Base-by-base conservation (phyloP, 2,888 invertebrate species). In the Augiades crinisus region DNA sequence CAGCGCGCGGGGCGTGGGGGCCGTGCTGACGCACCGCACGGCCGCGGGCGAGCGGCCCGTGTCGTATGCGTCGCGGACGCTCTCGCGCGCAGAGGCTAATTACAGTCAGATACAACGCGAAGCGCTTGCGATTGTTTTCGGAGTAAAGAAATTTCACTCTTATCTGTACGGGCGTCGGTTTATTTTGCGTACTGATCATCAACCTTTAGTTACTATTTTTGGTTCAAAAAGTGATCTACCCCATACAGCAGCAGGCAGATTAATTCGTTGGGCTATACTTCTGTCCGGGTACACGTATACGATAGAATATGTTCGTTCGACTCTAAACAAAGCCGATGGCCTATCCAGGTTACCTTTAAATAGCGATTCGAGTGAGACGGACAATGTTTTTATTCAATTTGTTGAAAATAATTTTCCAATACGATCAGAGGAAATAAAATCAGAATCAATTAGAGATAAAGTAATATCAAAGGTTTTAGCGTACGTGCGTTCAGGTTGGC, bases 61-160 rank as follows among this genome's bases (percentile, higher is more conserved):
- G 14, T 6, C 45, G n/a, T 45, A 22, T 19, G 45, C 45, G 14
- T 45, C 45, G n/a, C 45, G 45, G 3, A 14, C 45, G 5, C 22
- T 45, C 2, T 14, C 22, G 1, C 5, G 6, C 0, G 14, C 21
- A 0, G 45, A 45, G n/a, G 2, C 1, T 22, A 21, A 34, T 5
- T 45, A 34, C 6, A 34, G 22, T 5, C 45, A 45, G 6, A 31
- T 45, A 6, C 45, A 45, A 2, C 13, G 16, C 1, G 45, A 45
- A n/a, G 45, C 45, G 2, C 10, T 45, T 2, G 45, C 45, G 1
- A 45, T 45, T 2, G 22, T 45, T 0, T 45, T 21, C 5, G 22
- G 14, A 1, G 16, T 22, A 5, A 22, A 22, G 7, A 45, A 45
- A 16, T 45, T 45, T 16, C 45, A 34, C n/a, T n/a, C n/a, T n/a